Conservation (phyloP, 2,113 vertebrate species). For the Bos taurus region ARS-UCD2.0 NC_037343.1:20572001-20572500, state of each 20-base stretch:
- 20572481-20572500: neutral
- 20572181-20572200: no score
- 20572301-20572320: no score
- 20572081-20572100: neutral
- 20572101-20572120: neutral
- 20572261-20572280: no score
- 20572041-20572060: neutral
- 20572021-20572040: neutral
- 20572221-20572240: no score
- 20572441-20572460: neutral
- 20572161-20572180: no score
- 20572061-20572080: neutral
- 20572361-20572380: neutral
- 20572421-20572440: neutral
- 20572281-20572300: no score
- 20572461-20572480: neutral
- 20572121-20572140: neutral
- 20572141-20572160: fast-evolving
- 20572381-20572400: neutral
- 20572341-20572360: neutral
- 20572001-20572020: neutral
- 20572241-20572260: no score
- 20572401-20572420: neutral
- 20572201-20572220: no score
- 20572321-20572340: no score